phyloP scores from a whole-genome alignment of 2,113 vertebrate genomes.

The Poeciliopsis prolifica region DNA sequence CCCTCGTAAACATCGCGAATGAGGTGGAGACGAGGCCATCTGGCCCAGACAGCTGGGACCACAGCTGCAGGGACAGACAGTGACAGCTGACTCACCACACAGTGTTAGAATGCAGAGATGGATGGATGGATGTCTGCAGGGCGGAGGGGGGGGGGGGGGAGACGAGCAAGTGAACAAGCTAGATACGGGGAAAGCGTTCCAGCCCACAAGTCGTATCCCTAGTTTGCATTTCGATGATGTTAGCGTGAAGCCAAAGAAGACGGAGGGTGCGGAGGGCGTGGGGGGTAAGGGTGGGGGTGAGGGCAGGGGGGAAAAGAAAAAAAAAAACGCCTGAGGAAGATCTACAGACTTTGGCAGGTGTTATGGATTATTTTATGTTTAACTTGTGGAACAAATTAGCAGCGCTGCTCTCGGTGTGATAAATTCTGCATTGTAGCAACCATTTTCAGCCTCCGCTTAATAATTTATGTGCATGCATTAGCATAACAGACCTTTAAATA shows the following conservation, averaged over 20 bases:
- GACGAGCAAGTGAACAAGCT: constrained; percentile 29
- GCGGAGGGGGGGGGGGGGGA: constrained; percentile 15
- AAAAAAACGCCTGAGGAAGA: background rate
- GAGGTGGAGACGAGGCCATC: constrained; percentile 69
- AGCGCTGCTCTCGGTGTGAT: background rate
- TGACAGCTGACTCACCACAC: constrained; percentile 69
- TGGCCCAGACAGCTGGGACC: constrained; percentile 73
- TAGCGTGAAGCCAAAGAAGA: constrained; percentile 3
- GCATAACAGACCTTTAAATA: background rate
- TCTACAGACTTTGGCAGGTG: background rate
- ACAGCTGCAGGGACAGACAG: constrained; percentile 75
- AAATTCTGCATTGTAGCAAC: background rate
- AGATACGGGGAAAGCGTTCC: constrained; percentile 17
- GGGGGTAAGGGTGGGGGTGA: no score
- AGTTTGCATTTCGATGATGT: constrained; percentile 12
- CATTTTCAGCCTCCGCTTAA: background rate
- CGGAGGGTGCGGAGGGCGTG: no score
- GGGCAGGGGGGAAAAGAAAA: no score
- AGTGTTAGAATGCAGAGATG: constrained; percentile 47
- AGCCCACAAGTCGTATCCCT: constrained; percentile 27
- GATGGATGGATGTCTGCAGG: constrained; percentile 65
- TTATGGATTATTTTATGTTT: constrained; percentile 9
- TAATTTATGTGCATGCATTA: background rate
- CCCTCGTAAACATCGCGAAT: constrained; percentile 48
- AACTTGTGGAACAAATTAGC: background rate